These are phyloP conservation scores for Hylaeus volcanicus DNA, from an alignment of 1,140 invertebrate genomes.

Conservation along the genomic window DNA sequence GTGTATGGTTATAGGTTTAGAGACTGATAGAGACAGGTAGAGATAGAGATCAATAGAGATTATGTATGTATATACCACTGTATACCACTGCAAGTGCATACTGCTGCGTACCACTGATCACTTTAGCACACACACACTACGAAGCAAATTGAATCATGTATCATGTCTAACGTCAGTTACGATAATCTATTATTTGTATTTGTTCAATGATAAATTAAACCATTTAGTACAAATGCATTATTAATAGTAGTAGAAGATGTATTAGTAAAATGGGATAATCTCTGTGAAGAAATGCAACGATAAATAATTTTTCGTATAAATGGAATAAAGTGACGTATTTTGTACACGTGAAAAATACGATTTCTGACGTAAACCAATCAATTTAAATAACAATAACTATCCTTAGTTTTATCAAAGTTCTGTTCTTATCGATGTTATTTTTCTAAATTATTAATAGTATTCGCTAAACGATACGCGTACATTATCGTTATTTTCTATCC, in stretches of 20 bases:
- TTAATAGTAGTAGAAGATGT: not conserved
- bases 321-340: slow-evolving; percentile 12
- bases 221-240: not conserved
- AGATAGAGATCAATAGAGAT: too few relatives aligned
- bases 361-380: not conserved
- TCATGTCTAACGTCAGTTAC: slow-evolving; percentile 37
- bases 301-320: slow-evolving; percentile 9
- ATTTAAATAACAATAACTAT: not conserved
- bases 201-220: slow-evolving; percentile 25
- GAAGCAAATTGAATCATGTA: slow-evolving; percentile 43
- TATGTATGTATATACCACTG: too few relatives aligned
- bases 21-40: too few relatives aligned
- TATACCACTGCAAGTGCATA: too few relatives aligned
- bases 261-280: not conserved
- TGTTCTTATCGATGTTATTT: not conserved
- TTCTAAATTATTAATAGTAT: not conserved
- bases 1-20: too few relatives aligned
- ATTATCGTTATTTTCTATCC: not conserved
- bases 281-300: not conserved
- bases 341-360: not conserved
- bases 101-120: not conserved
- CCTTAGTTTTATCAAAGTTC: not conserved
- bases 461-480: too few relatives aligned
- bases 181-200: slow-evolving; percentile 26
- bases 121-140: slow-evolving; percentile 15